Conservation (phyloP, 2,888 invertebrate species). For the Caenorhabditis sp. region DNA sequence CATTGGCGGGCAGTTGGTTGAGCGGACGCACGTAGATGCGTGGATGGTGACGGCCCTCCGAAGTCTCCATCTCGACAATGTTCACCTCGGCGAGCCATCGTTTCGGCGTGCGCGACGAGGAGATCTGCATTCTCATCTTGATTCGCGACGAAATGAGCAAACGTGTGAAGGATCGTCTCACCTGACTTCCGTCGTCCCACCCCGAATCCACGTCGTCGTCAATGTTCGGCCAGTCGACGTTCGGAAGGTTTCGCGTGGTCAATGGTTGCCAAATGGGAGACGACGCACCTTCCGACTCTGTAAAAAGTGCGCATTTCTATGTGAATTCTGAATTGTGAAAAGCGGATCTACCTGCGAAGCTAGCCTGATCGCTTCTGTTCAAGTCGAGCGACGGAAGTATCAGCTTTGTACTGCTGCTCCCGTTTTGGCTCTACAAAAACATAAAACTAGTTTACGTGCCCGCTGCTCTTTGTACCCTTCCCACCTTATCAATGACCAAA, state of each 20-base stretch:
- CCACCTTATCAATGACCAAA: slow-evolving; percentile 50
- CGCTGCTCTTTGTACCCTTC: not conserved
- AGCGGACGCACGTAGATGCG: slow-evolving; percentile 63
- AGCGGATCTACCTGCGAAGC: slow-evolving; percentile 30
- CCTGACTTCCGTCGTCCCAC: slow-evolving; percentile 67
- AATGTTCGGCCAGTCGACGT: slow-evolving; percentile 65
- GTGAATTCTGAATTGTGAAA: not conserved
- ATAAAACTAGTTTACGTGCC: not conserved
- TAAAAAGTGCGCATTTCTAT: not conserved
- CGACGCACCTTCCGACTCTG: slow-evolving; percentile 47
- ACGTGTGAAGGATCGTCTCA: slow-evolving; percentile 8
- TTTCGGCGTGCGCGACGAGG: slow-evolving; percentile 38
- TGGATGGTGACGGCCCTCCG: slow-evolving; percentile 56
- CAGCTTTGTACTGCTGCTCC: slow-evolving; percentile 35
- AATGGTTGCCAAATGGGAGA: slow-evolving; percentile 71
- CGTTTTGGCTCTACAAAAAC: slow-evolving; percentile 37
- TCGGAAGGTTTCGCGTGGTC: slow-evolving; percentile 61
- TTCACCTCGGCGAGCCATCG: slow-evolving; percentile 73
- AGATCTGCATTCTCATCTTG: slow-evolving; percentile 49
- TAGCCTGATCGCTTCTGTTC: slow-evolving; percentile 47
- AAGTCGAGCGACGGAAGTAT: slow-evolving; percentile 44
- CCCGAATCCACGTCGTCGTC: slow-evolving; percentile 71
- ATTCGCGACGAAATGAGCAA: slow-evolving; percentile 1
- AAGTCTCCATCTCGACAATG: slow-evolving; percentile 63
- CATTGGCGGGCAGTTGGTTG: slow-evolving; percentile 28